Evolutionary conservation across 2,888 invertebrate species (phyloP).

Genomic region (Plusia festucae): DNA sequence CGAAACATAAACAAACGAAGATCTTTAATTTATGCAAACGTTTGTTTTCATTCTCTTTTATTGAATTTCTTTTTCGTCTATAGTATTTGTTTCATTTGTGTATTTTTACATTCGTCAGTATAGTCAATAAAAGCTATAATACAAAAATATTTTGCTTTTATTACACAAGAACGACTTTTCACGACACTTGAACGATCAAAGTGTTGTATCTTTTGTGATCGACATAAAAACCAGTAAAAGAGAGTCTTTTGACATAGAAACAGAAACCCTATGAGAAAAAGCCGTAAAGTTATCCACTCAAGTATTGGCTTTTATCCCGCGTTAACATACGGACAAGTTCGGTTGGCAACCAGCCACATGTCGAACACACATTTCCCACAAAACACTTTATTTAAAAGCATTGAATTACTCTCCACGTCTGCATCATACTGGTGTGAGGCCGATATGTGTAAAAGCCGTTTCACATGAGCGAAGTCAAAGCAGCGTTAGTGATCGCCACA

Average conservation of each 20-base stretch:
- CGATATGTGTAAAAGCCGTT: constrained; percentile 29
- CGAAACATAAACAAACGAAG: background rate
- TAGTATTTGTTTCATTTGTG: background rate
- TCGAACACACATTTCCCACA: background rate
- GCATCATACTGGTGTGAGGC: constrained; percentile 17
- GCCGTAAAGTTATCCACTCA: background rate
- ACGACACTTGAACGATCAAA: background rate
- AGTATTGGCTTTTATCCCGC: constrained; percentile 5
- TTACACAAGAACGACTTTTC: background rate
- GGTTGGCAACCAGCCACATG: background rate
- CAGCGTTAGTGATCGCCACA: background rate
- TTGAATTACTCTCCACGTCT: constrained; percentile 21
- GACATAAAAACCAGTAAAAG: background rate
- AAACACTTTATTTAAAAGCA: constrained; percentile 16
- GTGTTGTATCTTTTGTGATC: background rate
- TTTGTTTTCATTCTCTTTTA: background rate
- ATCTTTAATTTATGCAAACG: background rate
- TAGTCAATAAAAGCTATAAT: background rate
- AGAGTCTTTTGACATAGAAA: background rate
- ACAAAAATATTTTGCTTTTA: background rate
- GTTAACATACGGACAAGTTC: background rate
- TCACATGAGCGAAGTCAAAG: background rate
- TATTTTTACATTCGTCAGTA: background rate
- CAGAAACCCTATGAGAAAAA: background rate
- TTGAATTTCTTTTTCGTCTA: background rate